These are phyloP conservation scores for Chionoecetes opilio DNA, from an alignment of 1,140 invertebrate species.

Conservation along the genomic window DNA sequence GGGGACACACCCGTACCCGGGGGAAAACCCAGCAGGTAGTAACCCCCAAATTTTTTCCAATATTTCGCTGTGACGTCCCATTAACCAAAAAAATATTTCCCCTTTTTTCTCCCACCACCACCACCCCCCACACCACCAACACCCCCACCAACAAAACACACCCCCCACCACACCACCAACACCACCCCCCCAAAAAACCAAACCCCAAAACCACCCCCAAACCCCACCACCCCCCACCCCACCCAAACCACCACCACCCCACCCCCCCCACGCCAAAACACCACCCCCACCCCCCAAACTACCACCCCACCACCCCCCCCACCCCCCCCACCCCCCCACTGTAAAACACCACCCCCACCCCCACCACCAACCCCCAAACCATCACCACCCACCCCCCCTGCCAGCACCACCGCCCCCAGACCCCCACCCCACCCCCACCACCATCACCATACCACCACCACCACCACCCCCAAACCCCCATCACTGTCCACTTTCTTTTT, in stretches of 20 bases:
- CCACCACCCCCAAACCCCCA: no score
- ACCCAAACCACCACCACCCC: background rate
- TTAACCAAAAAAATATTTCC: background rate
- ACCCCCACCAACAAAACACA: no score
- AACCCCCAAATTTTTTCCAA: background rate
- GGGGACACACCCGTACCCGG: background rate
- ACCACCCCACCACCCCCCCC: background rate
- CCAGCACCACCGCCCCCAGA: background rate
- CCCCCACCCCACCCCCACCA: background rate
- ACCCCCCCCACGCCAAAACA: no score
- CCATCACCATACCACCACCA: background rate
- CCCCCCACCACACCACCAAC: no score
- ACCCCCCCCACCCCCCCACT: background rate
- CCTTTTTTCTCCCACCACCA: background rate
- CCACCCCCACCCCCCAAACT: background rate
- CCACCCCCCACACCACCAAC: no score
- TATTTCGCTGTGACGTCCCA: slow-evolving; percentile 17
- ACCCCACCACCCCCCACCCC: background rate
- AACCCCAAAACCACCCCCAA: no score
- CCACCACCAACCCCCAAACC: no score
- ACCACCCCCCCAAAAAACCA: no score
- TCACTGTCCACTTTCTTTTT: no score
- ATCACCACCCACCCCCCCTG: background rate
- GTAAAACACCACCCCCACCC: no score
- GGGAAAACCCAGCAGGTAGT: background rate